phyloP scores from a whole-genome alignment of 2,888 invertebrate genomes.

The Orthosia gracilis region DNA sequence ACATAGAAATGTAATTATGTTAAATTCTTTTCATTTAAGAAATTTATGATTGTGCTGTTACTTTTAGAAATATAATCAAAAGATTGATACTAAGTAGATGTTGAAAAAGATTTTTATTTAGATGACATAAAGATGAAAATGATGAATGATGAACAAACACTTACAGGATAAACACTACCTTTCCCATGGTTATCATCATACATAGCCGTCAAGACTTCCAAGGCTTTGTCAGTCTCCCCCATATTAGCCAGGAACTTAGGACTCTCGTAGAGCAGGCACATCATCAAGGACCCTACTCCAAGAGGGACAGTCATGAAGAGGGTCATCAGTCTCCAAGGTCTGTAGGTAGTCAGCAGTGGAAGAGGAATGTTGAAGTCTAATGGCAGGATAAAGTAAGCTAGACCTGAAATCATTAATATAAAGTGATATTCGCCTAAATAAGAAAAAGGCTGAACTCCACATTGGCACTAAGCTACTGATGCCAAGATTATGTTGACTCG shows the following conservation, averaged over 20 bases:
- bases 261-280: constrained; percentile 92
- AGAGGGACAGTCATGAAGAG: constrained; percentile 73
- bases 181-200: constrained; percentile 56
- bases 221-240: constrained; percentile 89
- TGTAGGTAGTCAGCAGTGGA: constrained; percentile 83
- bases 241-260: constrained; percentile 93
- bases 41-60: no score
- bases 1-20: no score
- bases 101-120: not conserved
- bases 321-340: constrained; percentile 93
- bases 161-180: constrained; percentile 59
- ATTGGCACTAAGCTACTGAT: no score
- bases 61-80: no score
- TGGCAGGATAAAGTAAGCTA: constrained; percentile 59
- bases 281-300: constrained; percentile 86
- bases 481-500: no score
- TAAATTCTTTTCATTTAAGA: no score
- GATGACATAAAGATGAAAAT: no score
- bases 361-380: constrained; percentile 74
- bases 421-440: no score
- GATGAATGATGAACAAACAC: constrained; percentile 1
- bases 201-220: constrained; percentile 72
- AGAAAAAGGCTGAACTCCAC: no score
- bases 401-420: constrained; percentile 34
- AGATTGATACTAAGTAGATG: no score